These are phyloP conservation scores for Drosophila elegans DNA, from an alignment of 1,140 invertebrate species.

Conservation along the genomic window DNA sequence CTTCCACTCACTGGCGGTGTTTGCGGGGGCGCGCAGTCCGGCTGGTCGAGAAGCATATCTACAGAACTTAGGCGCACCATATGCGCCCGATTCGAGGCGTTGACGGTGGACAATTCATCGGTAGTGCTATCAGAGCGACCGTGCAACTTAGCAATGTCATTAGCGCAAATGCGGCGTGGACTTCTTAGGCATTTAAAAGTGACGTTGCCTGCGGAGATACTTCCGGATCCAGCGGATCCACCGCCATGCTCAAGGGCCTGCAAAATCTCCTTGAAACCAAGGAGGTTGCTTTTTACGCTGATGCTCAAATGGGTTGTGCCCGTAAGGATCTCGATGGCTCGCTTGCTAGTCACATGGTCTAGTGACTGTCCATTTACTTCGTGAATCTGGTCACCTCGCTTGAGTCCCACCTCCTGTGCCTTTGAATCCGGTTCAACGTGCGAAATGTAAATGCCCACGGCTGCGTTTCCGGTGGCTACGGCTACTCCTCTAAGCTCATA, in stretches of 20 bases:
- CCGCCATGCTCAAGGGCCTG: constrained; percentile 91
- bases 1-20: constrained; percentile 57
- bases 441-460: constrained; percentile 95
- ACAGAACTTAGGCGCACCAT: constrained; percentile 78
- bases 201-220: constrained; percentile 41
- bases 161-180: constrained; percentile 81
- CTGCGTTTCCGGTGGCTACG: constrained; percentile 86
- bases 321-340: constrained; percentile 96
- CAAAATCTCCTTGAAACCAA: constrained; percentile 93
- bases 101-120: constrained; percentile 49
- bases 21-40: constrained; percentile 71
- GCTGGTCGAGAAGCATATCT: constrained; percentile 78
- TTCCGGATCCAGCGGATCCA: constrained; percentile 60
- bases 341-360: constrained; percentile 94
- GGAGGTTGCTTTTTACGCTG: constrained; percentile 98
- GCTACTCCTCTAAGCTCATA: constrained; percentile 89
- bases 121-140: constrained; percentile 73
- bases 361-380: constrained; percentile 99
- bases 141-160: constrained; percentile 82
- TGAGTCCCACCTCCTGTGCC: constrained; percentile 98
- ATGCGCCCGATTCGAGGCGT: constrained; percentile 58
- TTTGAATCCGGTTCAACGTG: constrained; percentile 97
- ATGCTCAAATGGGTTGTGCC: constrained; percentile 98
- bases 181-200: constrained; percentile 67
- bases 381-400: constrained; percentile 98